phyloP scores from a whole-genome alignment of 2,113 vertebrate species.

The Egretta garzetta region DNA sequence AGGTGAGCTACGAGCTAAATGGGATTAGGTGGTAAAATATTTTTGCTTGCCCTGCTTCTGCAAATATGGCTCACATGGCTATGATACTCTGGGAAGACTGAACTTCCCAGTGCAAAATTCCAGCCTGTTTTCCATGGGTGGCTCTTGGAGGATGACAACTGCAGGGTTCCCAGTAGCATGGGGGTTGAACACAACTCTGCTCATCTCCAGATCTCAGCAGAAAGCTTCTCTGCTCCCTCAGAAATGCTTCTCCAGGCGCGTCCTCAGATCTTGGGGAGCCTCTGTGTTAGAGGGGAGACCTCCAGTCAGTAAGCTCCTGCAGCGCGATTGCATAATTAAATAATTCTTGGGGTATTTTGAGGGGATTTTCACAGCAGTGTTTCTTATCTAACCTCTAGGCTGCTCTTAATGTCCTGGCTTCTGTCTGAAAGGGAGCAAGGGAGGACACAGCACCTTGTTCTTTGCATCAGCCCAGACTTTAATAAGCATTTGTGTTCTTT shows the following conservation, averaged over 20 bases:
- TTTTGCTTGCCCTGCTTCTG: neutral
- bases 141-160: neutral
- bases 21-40: neutral
- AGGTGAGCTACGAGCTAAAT: conserved; percentile 11
- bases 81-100: neutral
- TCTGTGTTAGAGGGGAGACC: neutral
- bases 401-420: neutral
- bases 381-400: neutral
- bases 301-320: neutral
- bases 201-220: neutral
- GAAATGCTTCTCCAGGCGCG: neutral
- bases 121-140: neutral
- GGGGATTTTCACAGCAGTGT: neutral
- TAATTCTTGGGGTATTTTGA: neutral
- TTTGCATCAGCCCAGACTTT: neutral
- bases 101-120: neutral
- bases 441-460: neutral
- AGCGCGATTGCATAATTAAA: neutral
- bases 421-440: neutral
- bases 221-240: neutral
- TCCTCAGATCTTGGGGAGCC: neutral
- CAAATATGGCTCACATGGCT: neutral
- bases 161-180: accelerated
- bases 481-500: neutral
- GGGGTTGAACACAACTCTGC: neutral